These are phyloP conservation scores for Leptopilina syphax DNA, from an alignment of 2,888 invertebrate genomes.

Conservation along the genomic window DNA sequence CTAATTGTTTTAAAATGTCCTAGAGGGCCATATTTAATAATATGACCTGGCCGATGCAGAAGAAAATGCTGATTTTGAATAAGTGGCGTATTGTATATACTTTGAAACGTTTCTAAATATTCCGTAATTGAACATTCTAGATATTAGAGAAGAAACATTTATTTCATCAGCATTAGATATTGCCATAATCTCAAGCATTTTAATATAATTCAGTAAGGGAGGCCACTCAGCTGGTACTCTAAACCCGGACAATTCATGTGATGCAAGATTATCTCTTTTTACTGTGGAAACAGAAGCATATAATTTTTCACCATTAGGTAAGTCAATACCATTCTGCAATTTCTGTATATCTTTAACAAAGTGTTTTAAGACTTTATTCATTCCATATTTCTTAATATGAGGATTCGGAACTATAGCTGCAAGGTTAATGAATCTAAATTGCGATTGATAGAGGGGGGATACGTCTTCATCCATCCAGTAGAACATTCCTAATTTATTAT, in stretches of 20 bases:
- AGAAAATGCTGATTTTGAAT: conserved; percentile 15
- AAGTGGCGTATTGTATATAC: background rate
- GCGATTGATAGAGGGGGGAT: too few species aligned
- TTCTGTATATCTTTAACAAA: background rate
- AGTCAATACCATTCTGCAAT: background rate
- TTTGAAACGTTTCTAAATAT: background rate
- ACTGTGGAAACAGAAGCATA: background rate
- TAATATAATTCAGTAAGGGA: background rate
- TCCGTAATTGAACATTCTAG: background rate
- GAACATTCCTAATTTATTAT: too few species aligned
- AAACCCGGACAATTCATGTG: background rate
- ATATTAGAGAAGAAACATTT: background rate
- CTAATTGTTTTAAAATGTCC: conserved; percentile 37
- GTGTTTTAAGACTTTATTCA: background rate
- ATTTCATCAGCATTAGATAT: background rate
- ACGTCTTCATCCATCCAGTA: too few species aligned
- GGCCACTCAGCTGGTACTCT: background rate
- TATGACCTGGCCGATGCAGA: conserved; percentile 38
- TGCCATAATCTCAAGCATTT: conserved; percentile 34
- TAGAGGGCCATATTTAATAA: conserved; percentile 42
- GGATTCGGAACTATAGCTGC: background rate
- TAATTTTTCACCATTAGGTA: too few species aligned
- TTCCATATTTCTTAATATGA: background rate
- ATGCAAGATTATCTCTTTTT: background rate
- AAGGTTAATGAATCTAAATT: background rate